These are phyloP conservation scores for Platyscapa corneri DNA, from an alignment of 1,140 invertebrate species.

Conservation along the genomic window DNA sequence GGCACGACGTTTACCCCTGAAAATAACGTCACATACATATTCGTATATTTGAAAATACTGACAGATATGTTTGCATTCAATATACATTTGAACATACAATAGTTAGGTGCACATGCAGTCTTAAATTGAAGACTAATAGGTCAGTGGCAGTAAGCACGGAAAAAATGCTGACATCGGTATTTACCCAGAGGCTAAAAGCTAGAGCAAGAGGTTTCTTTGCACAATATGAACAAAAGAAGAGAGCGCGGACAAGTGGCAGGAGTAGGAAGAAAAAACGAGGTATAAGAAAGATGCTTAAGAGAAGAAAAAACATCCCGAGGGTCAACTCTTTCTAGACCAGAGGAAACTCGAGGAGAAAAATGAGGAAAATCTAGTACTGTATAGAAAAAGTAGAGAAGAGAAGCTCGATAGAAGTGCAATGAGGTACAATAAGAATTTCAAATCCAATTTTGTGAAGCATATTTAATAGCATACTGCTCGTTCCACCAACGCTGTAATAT, in stretches of 20 bases:
- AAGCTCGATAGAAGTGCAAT: conserved; percentile 44
- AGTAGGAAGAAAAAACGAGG: conserved; percentile 10
- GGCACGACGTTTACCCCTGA: too few species aligned
- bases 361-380: conserved; percentile 10
- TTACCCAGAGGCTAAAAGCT: conserved; percentile 52
- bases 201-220: conserved; percentile 8
- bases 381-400: neutral
- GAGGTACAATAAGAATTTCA: conserved; percentile 66
- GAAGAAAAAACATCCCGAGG: conserved; percentile 29
- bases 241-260: conserved; percentile 7
- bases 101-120: neutral
- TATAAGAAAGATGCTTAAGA: conserved; percentile 24
- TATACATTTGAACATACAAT: neutral
- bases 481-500: conserved; percentile 26
- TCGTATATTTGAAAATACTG: too few species aligned
- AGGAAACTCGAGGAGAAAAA: conserved; percentile 7
- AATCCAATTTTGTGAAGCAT: conserved; percentile 65
- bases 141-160: neutral
- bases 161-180: conserved; percentile 62
- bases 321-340: neutral
- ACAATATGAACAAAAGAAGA: conserved; percentile 34
- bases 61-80: too few species aligned
- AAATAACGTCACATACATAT: too few species aligned
- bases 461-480: conserved; percentile 60
- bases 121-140: conserved; percentile 8